Conservation (phyloP, 64 coral and sea anemone genomes). For the Orbicella faveolata region DNA sequence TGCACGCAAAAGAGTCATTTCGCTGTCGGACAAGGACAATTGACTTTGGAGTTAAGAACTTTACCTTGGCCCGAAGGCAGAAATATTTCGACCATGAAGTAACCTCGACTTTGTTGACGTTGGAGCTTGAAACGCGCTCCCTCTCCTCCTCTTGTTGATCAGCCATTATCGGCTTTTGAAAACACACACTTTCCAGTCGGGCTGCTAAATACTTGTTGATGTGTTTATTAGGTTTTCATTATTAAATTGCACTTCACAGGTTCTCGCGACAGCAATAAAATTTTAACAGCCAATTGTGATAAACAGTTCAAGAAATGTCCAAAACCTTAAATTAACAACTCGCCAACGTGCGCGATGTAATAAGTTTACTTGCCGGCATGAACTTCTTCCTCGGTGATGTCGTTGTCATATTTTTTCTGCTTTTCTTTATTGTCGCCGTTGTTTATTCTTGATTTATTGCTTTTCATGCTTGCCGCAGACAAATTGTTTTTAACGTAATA, state of each 20-base stretch:
- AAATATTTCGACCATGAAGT: background rate
- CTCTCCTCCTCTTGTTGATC: background rate
- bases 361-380: background rate
- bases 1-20: background rate
- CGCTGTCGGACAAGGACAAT: background rate
- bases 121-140: background rate
- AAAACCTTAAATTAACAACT: background rate
- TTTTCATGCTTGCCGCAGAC: conserved; percentile 76
- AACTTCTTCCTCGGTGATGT: conserved; percentile 9
- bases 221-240: conserved; percentile 34
- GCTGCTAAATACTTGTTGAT: conserved; percentile 4
- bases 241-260: conserved; percentile 3
- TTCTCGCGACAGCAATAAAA: background rate
- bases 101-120: background rate
- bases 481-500: conserved; percentile 89
- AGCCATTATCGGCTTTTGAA: conserved; percentile 18
- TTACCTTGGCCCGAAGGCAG: conserved; percentile 1
- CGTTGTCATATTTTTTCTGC: background rate
- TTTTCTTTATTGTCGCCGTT: conserved; percentile 53
- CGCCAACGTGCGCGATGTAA: background rate
- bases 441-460: conserved; percentile 88
- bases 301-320: background rate
- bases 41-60: background rate
- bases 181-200: background rate
- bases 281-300: conserved; percentile 1